Evolutionary conservation across 2,797 vertebrate species (phyloP).

Genomic region (Parotocinclus haroldoi): DNA sequence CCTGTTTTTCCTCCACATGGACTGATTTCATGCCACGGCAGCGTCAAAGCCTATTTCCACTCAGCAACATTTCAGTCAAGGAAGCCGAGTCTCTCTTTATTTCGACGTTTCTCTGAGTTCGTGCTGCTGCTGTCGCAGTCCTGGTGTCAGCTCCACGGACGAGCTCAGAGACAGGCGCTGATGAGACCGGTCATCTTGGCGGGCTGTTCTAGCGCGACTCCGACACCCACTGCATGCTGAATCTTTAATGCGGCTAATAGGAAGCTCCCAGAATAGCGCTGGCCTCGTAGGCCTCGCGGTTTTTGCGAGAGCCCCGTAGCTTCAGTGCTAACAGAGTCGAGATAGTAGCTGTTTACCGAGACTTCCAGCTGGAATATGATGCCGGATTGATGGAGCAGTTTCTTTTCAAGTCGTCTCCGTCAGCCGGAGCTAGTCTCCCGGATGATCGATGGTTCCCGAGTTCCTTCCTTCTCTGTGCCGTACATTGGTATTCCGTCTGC

Average conservation of each 20-base stretch:
- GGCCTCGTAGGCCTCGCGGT: slow-evolving; percentile 60
- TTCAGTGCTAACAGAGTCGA: not conserved
- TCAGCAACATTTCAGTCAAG: no score
- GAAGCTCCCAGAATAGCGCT: slow-evolving; percentile 66
- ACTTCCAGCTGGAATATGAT: not conserved
- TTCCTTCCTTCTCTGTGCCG: not conserved
- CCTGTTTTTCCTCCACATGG: no score
- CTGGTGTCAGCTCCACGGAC: slow-evolving; percentile 59
- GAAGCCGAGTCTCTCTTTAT: no score
- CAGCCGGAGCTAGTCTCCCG: not conserved
- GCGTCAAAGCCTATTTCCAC: no score
- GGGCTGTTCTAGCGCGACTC: not conserved
- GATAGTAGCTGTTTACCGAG: not conserved
- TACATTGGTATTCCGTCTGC: slow-evolving; percentile 8
- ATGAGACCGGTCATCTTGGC: slow-evolving; percentile 60
- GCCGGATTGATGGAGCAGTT: not conserved
- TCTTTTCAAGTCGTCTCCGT: slow-evolving; percentile 8
- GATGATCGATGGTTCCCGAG: slow-evolving; percentile 5
- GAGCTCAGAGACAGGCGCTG: slow-evolving; percentile 54
- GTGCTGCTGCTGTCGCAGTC: slow-evolving; percentile 71
- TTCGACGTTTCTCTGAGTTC: slow-evolving; percentile 3
- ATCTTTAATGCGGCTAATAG: slow-evolving; percentile 74
- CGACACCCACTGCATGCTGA: slow-evolving; percentile 58
- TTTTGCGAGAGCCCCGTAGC: slow-evolving; percentile 44
- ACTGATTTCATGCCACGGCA: no score